Evolutionary conservation across 1,140 invertebrate species (phyloP).

Genomic region (Drosophila repleta): DNA sequence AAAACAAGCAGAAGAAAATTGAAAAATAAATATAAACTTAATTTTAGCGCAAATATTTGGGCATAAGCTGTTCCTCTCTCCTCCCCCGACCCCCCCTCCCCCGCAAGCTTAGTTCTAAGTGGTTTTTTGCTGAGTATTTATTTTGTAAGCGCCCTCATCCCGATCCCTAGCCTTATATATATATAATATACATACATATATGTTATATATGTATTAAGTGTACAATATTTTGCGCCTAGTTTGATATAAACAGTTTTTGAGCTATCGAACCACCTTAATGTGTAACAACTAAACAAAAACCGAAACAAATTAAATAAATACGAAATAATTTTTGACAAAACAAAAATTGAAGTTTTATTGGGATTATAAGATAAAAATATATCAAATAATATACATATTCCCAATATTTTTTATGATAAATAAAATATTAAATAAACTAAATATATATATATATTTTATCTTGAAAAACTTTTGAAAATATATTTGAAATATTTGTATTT

Average conservation of each 20-base stretch:
- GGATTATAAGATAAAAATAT: neutral
- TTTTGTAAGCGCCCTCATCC: neutral
- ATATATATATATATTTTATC: too few relatives aligned
- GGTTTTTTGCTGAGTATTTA: slow-evolving; percentile 37
- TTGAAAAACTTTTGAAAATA: too few relatives aligned
- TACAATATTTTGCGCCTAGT: slow-evolving; percentile 64
- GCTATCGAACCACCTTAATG: slow-evolving; percentile 80
- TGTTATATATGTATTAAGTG: slow-evolving; percentile 42
- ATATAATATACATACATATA: slow-evolving; percentile 18
- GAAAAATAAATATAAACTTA: slow-evolving; percentile 20
- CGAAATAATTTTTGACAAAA: slow-evolving; percentile 61
- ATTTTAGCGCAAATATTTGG: slow-evolving; percentile 69
- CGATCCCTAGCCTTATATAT: slow-evolving; percentile 63
- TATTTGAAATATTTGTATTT: too few relatives aligned
- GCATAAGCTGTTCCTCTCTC: slow-evolving; percentile 48
- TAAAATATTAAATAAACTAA: too few relatives aligned
- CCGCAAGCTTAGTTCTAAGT: slow-evolving; percentile 61
- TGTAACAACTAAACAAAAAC: slow-evolving; percentile 59
- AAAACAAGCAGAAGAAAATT: slow-evolving; percentile 41
- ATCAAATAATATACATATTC: too few relatives aligned
- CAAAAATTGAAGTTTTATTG: neutral
- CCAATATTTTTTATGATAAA: too few relatives aligned
- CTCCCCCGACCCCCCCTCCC: neutral
- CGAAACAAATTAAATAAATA: slow-evolving; percentile 73
- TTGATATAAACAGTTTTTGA: slow-evolving; percentile 71